A percentile compares a stretch with the other conserved stretches of the same genome.
Conservation (phyloP, 2,113 vertebrate genomes). For the Acinonyx jubatus region DNA sequence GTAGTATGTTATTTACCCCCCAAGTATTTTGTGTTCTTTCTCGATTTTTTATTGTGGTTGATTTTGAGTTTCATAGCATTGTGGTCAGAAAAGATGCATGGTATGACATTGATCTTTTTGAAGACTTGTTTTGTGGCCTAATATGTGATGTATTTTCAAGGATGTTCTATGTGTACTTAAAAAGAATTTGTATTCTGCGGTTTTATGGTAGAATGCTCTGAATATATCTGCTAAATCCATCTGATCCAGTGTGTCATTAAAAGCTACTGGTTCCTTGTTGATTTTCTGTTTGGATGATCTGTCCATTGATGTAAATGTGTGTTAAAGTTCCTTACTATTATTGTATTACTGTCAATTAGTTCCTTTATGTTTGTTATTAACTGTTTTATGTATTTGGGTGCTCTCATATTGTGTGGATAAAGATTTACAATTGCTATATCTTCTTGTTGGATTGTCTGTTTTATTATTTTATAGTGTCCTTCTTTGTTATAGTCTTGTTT, state of each 20-base stretch:
- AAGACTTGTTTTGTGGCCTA: background rate
- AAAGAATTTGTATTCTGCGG: background rate
- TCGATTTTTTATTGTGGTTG: background rate
- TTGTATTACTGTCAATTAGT: background rate
- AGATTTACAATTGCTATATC: background rate
- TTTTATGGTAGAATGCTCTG: background rate
- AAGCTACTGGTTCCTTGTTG: background rate
- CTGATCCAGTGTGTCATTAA: background rate
- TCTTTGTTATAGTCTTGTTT: background rate
- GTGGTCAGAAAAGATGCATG: background rate
- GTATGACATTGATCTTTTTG: background rate
- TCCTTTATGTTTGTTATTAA: background rate
- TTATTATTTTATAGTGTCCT: background rate
- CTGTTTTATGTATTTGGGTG: background rate
- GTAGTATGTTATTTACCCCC: background rate
- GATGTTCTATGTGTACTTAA: background rate
- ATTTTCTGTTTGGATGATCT: background rate
- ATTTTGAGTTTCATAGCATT: background rate
- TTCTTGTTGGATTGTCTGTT: background rate
- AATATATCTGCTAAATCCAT: background rate
- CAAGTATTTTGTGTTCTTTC: background rate
- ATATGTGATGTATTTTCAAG: background rate
- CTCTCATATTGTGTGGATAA: background rate
- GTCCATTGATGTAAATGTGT: background rate
- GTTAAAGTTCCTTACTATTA: background rate